phyloP scores from a whole-genome alignment of 2,888 invertebrate genomes.

The Drosophila siamana region DNA sequence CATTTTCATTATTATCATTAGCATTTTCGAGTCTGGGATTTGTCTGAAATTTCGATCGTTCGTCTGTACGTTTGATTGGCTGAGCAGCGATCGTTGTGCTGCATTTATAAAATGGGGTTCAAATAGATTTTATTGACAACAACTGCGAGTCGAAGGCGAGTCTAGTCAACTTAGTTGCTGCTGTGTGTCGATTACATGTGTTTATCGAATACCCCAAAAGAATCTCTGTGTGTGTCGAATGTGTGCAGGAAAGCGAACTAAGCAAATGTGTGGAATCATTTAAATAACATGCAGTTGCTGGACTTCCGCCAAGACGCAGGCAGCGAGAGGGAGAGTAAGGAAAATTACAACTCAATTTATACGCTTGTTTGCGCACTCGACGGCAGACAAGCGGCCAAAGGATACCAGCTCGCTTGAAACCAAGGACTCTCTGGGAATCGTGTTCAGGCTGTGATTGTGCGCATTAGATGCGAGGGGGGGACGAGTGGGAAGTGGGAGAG shows the following conservation, averaged over 20 bases:
- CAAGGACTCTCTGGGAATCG: constrained; percentile 49
- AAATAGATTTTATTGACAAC: background rate
- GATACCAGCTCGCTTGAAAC: constrained; percentile 14
- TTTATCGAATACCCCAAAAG: constrained; percentile 27
- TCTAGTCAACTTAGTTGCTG: no score
- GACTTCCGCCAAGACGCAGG: constrained; percentile 51
- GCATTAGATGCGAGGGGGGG: constrained; percentile 59
- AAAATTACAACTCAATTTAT: constrained; percentile 75
- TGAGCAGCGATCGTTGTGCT: no score
- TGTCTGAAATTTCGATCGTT: no score
- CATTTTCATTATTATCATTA: no score
- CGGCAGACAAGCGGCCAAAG: constrained; percentile 23
- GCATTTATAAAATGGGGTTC: no score
- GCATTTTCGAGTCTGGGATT: background rate
- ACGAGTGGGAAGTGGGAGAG: background rate
- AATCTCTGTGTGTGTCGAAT: constrained; percentile 40
- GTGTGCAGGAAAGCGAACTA: background rate
- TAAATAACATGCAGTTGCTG: constrained; percentile 55
- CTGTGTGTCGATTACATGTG: constrained; percentile 1
- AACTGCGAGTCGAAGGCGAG: no score
- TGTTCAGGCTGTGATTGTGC: constrained; percentile 71
- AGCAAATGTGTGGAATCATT: constrained; percentile 55
- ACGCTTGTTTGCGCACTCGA: constrained; percentile 68
- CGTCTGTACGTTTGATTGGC: no score
- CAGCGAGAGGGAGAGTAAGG: background rate